phyloP scores from a whole-genome alignment of 1,140 invertebrate species.

The Frieseomelitta varia region DNA sequence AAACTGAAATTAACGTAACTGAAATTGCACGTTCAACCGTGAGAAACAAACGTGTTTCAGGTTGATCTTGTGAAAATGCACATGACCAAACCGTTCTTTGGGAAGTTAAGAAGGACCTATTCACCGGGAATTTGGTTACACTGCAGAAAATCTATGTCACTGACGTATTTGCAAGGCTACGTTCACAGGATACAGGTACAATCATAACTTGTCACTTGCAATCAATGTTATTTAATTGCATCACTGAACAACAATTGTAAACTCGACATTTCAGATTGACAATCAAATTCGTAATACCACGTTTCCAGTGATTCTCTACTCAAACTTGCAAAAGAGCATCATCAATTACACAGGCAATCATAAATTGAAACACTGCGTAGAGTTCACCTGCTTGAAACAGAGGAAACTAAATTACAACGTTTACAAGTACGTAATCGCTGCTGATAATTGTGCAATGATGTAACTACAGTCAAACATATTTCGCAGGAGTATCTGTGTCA shows the following conservation, averaged over 20 bases:
- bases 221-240: background rate
- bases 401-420: slow-evolving; percentile 84
- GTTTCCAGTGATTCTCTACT: slow-evolving; percentile 89
- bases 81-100: slow-evolving; percentile 93
- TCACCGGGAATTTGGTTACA: slow-evolving; percentile 90
- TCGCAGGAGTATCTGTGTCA: slow-evolving; percentile 86
- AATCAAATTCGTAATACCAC: slow-evolving; percentile 90
- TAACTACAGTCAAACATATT: slow-evolving; percentile 5
- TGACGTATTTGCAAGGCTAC: slow-evolving; percentile 87
- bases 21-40: background rate
- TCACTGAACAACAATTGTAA: slow-evolving; percentile 8
- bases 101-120: slow-evolving; percentile 88
- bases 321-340: slow-evolving; percentile 79
- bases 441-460: background rate
- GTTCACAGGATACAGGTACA: slow-evolving; percentile 86
- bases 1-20: background rate
- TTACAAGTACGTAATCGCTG: slow-evolving; percentile 81
- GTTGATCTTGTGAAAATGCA: slow-evolving; percentile 93
- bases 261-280: slow-evolving; percentile 85
- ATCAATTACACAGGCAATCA: slow-evolving; percentile 78
- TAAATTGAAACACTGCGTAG: slow-evolving; percentile 86
- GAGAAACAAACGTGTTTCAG: slow-evolving; percentile 78
- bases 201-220: too few relatives aligned
- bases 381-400: slow-evolving; percentile 86
- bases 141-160: slow-evolving; percentile 86